Conservation (phyloP, 2,888 invertebrate species). For the Cephus sareptanus region DNA sequence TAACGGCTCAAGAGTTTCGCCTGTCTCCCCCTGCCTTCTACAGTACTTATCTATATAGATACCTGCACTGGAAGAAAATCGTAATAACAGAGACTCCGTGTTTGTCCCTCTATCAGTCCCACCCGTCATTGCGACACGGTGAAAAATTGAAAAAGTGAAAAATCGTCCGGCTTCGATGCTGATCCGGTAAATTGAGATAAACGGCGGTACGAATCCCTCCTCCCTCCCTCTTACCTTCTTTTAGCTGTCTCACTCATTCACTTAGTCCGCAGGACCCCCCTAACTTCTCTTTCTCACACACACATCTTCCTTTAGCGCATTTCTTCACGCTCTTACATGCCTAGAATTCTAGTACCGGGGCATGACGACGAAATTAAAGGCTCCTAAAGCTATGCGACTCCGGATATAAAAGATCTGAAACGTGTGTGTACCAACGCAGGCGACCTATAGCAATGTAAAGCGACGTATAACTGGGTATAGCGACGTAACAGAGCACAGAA, state of each 20-base stretch:
- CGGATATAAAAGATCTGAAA: not conserved
- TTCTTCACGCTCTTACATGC: too few species aligned
- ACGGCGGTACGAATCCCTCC: not conserved
- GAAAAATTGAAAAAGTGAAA: not conserved
- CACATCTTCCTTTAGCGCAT: too few species aligned
- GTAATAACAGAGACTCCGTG: not conserved
- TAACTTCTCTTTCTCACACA: too few species aligned
- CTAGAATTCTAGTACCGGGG: too few species aligned
- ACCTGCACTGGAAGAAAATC: not conserved
- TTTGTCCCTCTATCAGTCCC: too few species aligned
- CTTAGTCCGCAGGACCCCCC: too few species aligned
- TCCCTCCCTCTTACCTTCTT: not conserved
- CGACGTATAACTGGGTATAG: not conserved
- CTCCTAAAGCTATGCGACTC: too few species aligned
- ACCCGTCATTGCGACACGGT: not conserved
- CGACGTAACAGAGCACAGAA: not conserved
- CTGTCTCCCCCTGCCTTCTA: not conserved
- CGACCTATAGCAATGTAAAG: not conserved
- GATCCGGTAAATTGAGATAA: constrained; percentile 3
- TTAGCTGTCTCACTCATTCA: too few species aligned
- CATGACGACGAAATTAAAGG: too few species aligned
- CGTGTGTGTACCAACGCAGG: not conserved
- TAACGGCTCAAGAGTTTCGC: constrained; percentile 24
- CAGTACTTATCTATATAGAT: not conserved
- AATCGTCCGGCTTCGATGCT: not conserved